Percentiles rank a stretch among this genome's conserved stretches.
Conservation (phyloP, 2,797 vertebrate genomes). For the Martes flavigula region DNA sequence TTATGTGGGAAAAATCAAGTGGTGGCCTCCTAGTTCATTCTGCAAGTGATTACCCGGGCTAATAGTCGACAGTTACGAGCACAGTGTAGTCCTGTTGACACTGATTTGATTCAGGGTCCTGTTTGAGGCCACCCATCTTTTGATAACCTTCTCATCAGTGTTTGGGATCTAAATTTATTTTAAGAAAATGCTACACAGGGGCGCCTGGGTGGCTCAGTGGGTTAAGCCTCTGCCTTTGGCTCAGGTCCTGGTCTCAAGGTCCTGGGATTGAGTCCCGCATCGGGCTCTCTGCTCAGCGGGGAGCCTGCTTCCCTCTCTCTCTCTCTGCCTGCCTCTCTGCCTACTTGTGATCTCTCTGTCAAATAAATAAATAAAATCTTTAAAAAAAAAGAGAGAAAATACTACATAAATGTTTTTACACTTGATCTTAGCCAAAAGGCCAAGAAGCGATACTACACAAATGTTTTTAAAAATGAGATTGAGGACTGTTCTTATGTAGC, state of each 20-base stretch:
- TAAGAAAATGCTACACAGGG: background rate
- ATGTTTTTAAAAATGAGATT: slow-evolving; percentile 40
- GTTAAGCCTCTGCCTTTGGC: too few species aligned
- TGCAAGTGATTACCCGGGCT: background rate
- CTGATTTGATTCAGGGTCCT: background rate
- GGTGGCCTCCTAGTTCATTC: background rate
- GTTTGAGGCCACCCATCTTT: slow-evolving; percentile 53
- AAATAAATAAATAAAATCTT: too few species aligned
- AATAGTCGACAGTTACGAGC: background rate
- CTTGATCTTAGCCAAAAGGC: too few species aligned
- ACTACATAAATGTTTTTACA: slow-evolving; percentile 10
- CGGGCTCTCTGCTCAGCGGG: too few species aligned
- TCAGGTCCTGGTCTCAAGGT: too few species aligned
- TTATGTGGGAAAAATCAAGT: background rate
- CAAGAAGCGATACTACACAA: background rate
- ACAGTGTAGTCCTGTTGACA: background rate
- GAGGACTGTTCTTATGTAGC: background rate
- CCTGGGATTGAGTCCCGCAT: too few species aligned
- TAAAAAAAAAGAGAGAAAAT: background rate
- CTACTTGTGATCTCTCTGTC: too few species aligned
- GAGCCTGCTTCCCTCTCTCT: too few species aligned
- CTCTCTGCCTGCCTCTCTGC: too few species aligned
- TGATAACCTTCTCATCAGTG: slow-evolving; percentile 4
- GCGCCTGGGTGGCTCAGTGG: too few species aligned
- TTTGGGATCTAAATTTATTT: slow-evolving; percentile 25